Evolutionary conservation across 2,888 invertebrate species (phyloP), one percentile per base, ranked within the genome.

Genomic region (Lasioglossum leucozonium): DNA sequence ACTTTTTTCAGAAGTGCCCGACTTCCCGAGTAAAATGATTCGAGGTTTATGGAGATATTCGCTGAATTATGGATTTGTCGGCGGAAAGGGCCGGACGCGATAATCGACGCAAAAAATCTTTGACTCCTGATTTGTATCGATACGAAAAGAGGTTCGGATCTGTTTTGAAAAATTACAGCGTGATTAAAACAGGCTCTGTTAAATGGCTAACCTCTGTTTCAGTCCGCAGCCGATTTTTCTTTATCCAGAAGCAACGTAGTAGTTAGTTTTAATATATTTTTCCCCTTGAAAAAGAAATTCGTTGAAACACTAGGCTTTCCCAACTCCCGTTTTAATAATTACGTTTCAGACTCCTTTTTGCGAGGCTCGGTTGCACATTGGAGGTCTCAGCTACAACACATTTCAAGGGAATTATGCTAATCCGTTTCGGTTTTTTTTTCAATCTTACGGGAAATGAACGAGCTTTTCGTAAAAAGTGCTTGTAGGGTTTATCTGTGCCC

Each of bases 361-460:
- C 47, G 22, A 22, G 10, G 42, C 42, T 42, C 42, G 1, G 42
- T 42, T 42, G 42, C 42, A 42, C 11, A 42, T 11, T 42, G 42
- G 42, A 11, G 13, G 13, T 42, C 42, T 11, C 42, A 13, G 42
- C 42, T 51, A n/a, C 10, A 51, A 22, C 51, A 51, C 51, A n/a
- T n/a, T 51, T 51, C 51, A 51, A 51, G 51, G 51, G 51, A 51
- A 51, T 51, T 51, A 51, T 51, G 51, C 51, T n/a, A 51, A n/a
- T 10, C 22, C 51, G 22, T n/a, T n/a, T 51, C 10, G 22, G n/a
- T n/a, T 51, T 51, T 22, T 51, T n/a, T 51, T 51, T n/a, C 10
- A 51, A 51, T 51, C 51, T n/a, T 51, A n/a, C 51, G 10, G 51
- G 10, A 51, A 51, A 51, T n/a, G 51, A n/a, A n/a, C n/a, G 22